Evolutionary conservation across 1,140 invertebrate genomes (phyloP).

Genomic region (Muscidifurax raptorellus): DNA sequence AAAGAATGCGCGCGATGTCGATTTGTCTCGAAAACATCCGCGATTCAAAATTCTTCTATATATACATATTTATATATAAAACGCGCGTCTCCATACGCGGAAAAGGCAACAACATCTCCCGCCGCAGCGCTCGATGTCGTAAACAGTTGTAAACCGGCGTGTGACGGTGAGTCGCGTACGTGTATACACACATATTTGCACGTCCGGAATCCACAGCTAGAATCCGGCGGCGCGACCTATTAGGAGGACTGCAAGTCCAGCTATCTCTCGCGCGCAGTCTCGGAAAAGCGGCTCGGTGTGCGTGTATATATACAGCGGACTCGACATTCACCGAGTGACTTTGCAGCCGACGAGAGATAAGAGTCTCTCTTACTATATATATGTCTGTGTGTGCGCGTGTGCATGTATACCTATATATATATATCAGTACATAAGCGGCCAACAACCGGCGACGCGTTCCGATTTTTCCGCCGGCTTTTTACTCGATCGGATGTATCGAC

Average conservation of each 20-base stretch:
- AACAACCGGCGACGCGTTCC: conserved; percentile 24
- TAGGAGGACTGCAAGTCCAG: conserved; percentile 21
- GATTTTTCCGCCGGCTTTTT: conserved; percentile 32
- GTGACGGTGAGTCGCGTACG: too few species aligned
- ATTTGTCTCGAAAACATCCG: background rate
- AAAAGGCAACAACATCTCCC: background rate
- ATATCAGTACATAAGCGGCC: background rate
- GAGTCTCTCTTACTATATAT: background rate
- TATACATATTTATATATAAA: background rate
- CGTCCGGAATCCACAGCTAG: conserved; percentile 19
- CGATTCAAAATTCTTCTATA: background rate
- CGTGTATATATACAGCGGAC: background rate
- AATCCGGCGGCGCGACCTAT: conserved; percentile 18
- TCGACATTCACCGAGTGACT: conserved; percentile 55
- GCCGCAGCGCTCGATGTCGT: background rate
- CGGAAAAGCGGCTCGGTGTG: conserved; percentile 32
- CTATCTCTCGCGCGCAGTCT: conserved; percentile 29
- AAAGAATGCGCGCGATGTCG: background rate
- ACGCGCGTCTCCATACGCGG: background rate
- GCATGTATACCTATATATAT: background rate
- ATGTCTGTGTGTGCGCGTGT: background rate
- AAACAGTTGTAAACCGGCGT: background rate
- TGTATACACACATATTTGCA: conserved; percentile 10
- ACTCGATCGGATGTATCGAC: too few species aligned
- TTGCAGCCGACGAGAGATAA: conserved; percentile 30